Evolutionary conservation across 1,140 invertebrate genomes (phyloP).

Genomic region (Phymorhynchus buccinoides): DNA sequence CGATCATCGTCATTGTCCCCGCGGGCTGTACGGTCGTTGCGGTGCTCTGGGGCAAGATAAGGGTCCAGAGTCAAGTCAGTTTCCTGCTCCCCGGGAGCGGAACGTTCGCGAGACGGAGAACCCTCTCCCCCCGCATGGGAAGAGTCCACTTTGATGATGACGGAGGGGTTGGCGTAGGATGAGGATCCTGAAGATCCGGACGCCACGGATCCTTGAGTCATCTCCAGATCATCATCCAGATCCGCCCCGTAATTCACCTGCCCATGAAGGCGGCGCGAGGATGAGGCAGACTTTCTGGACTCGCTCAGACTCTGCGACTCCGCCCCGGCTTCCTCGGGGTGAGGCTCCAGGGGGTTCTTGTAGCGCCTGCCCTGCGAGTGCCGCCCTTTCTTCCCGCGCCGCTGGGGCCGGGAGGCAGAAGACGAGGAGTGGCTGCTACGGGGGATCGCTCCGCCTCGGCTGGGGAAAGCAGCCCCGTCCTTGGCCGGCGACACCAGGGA

Average conservation of each 20-base stretch:
- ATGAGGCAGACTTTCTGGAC: neutral
- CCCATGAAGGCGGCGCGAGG: neutral
- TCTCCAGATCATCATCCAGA: neutral
- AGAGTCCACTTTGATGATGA: constrained; percentile 20
- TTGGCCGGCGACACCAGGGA: constrained; percentile 4
- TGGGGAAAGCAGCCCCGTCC: neutral
- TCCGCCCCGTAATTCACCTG: constrained; percentile 2
- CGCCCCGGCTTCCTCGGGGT: constrained; percentile 23
- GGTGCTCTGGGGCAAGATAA: neutral
- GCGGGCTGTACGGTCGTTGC: neutral
- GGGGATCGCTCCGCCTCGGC: neutral
- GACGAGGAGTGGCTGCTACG: neutral
- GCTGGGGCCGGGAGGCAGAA: neutral
- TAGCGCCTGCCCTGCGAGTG: neutral
- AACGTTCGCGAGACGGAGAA: neutral
- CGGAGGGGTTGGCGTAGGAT: neutral
- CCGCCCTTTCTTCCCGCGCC: neutral
- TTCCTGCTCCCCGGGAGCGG: neutral
- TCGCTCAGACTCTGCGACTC: constrained; percentile 24
- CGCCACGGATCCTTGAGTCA: neutral
- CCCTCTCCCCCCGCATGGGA: neutral
- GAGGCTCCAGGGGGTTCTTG: constrained; percentile 21
- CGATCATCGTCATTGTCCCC: neutral
- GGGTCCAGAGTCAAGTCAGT: neutral
- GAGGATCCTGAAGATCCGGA: neutral